Conservation (phyloP, 2,113 vertebrate species). For the Cottus gobio region DNA sequence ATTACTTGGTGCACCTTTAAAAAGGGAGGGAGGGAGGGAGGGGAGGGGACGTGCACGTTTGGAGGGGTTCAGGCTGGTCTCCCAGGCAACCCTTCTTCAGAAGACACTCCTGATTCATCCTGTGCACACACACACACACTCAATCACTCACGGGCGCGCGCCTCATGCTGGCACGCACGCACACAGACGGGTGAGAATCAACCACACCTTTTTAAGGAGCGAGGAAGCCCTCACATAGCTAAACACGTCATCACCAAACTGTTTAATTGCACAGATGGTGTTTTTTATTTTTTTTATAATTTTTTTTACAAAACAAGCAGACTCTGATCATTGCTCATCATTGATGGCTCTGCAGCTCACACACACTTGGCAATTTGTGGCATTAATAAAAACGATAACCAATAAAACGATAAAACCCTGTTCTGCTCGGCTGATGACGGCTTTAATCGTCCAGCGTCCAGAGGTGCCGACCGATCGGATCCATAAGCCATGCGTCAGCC, state of each 20-base stretch:
- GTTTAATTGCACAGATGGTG: slow-evolving; percentile 69
- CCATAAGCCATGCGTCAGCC: slow-evolving; percentile 45
- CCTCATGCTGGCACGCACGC: slow-evolving; percentile 25
- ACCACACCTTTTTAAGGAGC: slow-evolving; percentile 60
- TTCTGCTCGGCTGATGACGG: slow-evolving; percentile 16
- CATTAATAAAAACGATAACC: no score
- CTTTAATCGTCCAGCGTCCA: slow-evolving; percentile 14
- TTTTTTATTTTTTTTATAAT: no score
- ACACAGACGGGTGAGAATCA: slow-evolving; percentile 44
- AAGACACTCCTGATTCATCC: slow-evolving; percentile 69
- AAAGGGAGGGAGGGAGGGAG: slow-evolving; percentile 11
- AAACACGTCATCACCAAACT: slow-evolving; percentile 60
- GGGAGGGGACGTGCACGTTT: slow-evolving; percentile 41
- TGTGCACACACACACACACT: slow-evolving; percentile 1
- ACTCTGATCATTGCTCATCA: slow-evolving; percentile 40
- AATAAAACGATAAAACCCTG: not conserved
- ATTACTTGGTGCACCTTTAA: slow-evolving; percentile 72
- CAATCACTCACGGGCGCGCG: not conserved
- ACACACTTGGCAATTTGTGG: slow-evolving; percentile 55
- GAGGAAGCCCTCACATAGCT: slow-evolving; percentile 46
- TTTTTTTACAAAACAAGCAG: slow-evolving; percentile 62
- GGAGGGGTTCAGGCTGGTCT: slow-evolving; percentile 74
- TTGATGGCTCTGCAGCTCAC: slow-evolving; percentile 22
- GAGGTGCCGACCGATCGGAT: slow-evolving; percentile 29
- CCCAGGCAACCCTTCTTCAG: slow-evolving; percentile 77